phyloP scores from a whole-genome alignment of 2,888 invertebrate species.

The Mesoligia furuncula region DNA sequence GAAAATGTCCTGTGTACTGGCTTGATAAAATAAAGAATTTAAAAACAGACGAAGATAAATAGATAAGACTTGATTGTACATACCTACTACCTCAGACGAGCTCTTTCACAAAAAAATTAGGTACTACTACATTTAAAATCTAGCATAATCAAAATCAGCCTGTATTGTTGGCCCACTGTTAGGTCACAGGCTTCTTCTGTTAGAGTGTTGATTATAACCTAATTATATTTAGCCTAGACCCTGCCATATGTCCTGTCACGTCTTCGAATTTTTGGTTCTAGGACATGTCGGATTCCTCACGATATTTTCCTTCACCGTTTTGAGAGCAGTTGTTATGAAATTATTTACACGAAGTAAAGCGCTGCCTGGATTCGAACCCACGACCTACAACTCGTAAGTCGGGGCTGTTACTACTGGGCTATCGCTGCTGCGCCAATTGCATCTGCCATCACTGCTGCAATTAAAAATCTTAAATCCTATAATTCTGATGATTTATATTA shows the following conservation, averaged over 20 bases:
- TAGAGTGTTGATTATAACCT: background rate
- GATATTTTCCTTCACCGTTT: too few relatives aligned
- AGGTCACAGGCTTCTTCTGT: background rate
- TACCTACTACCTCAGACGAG: background rate
- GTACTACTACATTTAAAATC: background rate
- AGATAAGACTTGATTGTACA: background rate
- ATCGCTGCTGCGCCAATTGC: too few relatives aligned
- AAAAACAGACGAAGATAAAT: background rate
- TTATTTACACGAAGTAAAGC: too few relatives aligned
- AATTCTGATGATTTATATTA: conserved; percentile 44
- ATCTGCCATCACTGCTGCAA: too few relatives aligned
- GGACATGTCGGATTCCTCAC: too few relatives aligned
- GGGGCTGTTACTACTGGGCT: too few relatives aligned
- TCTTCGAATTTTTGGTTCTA: too few relatives aligned
- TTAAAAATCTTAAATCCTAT: background rate
- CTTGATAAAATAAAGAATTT: background rate
- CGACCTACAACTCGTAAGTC: too few relatives aligned
- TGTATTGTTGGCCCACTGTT: background rate
- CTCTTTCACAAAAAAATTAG: background rate
- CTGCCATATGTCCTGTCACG: background rate
- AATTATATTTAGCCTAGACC: too few relatives aligned
- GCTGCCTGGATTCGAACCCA: too few relatives aligned
- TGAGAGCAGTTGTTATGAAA: too few relatives aligned
- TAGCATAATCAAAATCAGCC: background rate
- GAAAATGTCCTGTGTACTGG: background rate